Conservation (phyloP, 2,797 vertebrate genomes). For the Typhlichthys subterraneus region DNA sequence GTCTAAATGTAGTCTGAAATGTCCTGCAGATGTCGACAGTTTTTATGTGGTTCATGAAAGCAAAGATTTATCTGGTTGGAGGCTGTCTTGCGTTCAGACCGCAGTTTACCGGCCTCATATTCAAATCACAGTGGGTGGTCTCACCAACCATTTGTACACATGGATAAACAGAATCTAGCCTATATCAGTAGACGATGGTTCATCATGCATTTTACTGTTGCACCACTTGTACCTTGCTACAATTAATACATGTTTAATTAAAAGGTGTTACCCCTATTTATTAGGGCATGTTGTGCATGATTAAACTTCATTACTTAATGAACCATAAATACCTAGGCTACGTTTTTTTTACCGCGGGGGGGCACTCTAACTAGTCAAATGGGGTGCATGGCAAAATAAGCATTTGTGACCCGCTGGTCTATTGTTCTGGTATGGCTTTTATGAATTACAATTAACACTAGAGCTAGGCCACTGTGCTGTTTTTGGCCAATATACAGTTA, state of each 20-base stretch:
- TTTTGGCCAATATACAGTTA: conserved; percentile 13
- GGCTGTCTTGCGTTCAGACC: conserved; percentile 66
- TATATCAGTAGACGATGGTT: conserved; percentile 30
- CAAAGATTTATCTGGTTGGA: conserved; percentile 78
- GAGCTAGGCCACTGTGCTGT: conserved; percentile 19
- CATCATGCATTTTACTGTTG: too few relatives aligned
- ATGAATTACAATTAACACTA: conserved; percentile 45
- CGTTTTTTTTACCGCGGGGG: too few relatives aligned
- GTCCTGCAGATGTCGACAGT: conserved; percentile 76
- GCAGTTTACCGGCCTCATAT: conserved; percentile 59
- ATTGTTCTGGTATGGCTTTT: conserved; percentile 41
- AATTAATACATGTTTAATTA: too few relatives aligned
- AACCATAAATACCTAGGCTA: too few relatives aligned
- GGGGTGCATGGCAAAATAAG: too few relatives aligned
- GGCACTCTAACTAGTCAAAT: too few relatives aligned
- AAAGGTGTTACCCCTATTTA: too few relatives aligned
- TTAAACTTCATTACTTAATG: too few relatives aligned
- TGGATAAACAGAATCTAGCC: conserved; percentile 56
- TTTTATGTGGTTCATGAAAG: conserved; percentile 83
- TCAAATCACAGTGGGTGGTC: conserved; percentile 76
- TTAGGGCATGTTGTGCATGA: too few relatives aligned
- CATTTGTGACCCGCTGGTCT: not conserved
- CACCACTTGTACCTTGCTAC: too few relatives aligned
- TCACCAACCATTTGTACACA: conserved; percentile 39
- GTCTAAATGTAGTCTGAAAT: conserved; percentile 74